Evolutionary conservation across 2,797 vertebrate genomes (phyloP), one percentile per base, ranked within the genome.

Genomic region (Neosilurus mollespiculum): DNA sequence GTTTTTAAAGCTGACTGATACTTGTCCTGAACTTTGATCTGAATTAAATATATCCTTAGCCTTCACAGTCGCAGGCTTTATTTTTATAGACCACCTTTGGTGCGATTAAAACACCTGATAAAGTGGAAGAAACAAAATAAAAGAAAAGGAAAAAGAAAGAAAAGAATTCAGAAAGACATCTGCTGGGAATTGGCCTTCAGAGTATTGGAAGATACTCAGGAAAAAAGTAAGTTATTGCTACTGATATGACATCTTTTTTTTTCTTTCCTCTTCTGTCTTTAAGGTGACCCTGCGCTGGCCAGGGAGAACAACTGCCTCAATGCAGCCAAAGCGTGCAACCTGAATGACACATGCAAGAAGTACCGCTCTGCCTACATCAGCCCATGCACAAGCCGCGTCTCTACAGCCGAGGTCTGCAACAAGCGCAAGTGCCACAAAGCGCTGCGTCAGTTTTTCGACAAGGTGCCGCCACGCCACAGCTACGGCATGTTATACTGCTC

Each of bases 401-500:
- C 97, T 78, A 94, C 95, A 0, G 93, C 94, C 2, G 97, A 99
- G 76, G 93, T 98, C 87, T 99, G 98, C 95, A 99, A 99, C 95
- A 96, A 97, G 86, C 93, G 97, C 85, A 99, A 99, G 85, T 99
- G 98, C 92, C 97, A 98, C 94, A 99, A 98, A 90, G 98, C 97
- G 80, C 96, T 99, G 78, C 93, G 98, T 86, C 97, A 97, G 87
- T 99, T 99, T 94, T 99, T 99, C 71, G 98, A 98, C 94, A 98
- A 98, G 93, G 97, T 99, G 26, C 97, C 97, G 0, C 89, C 94
- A 37, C 98, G 98, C 91, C 96, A 99, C 95, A 99, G 97, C 95
- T 99, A 99, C 0, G 97, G 97, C 81, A 99, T 99, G 98, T 95
- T 99, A 88, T 99, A 97, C 93, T 99, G 98, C 91, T 96, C 97